phyloP scores from a whole-genome alignment of 2,113 vertebrate species.

The Hemicordylus capensis region DNA sequence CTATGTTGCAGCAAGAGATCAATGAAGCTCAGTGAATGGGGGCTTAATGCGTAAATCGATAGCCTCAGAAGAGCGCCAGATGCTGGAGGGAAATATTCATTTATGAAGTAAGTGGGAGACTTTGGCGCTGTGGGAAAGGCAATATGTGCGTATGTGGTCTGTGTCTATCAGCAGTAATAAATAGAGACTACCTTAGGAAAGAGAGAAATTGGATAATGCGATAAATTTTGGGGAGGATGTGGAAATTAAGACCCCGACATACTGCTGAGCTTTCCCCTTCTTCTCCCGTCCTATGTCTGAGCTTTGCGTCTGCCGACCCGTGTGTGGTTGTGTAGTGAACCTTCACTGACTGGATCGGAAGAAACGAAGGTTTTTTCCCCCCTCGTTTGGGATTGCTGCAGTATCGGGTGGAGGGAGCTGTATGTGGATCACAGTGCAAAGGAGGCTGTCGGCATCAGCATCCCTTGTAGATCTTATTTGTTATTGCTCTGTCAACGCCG shows the following conservation, averaged over 20 bases:
- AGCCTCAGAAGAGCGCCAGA: slow-evolving; percentile 39
- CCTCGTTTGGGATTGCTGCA: slow-evolving; percentile 28
- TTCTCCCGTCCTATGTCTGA: neutral
- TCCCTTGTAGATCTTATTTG: neutral
- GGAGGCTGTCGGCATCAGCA: neutral
- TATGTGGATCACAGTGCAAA: neutral
- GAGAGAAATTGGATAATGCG: neutral
- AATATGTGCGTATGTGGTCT: neutral
- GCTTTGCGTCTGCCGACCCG: neutral
- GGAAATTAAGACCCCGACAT: neutral
- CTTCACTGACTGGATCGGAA: neutral
- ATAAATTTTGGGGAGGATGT: too few species aligned
- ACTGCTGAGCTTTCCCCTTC: too few species aligned
- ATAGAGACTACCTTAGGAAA: neutral
- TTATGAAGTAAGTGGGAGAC: slow-evolving; percentile 66
- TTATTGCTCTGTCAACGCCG: neutral
- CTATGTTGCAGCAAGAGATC: slow-evolving; percentile 84
- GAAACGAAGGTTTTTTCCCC: neutral
- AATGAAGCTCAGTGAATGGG: slow-evolving; percentile 82
- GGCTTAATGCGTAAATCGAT: slow-evolving; percentile 50
- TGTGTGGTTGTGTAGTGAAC: neutral
- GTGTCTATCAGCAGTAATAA: neutral
- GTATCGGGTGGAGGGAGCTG: neutral
- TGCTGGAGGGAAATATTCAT: slow-evolving; percentile 39
- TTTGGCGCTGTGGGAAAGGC: neutral